Evolutionary conservation across 2,113 vertebrate species (phyloP).

Genomic region (Pristiophorus japonicus): DNA sequence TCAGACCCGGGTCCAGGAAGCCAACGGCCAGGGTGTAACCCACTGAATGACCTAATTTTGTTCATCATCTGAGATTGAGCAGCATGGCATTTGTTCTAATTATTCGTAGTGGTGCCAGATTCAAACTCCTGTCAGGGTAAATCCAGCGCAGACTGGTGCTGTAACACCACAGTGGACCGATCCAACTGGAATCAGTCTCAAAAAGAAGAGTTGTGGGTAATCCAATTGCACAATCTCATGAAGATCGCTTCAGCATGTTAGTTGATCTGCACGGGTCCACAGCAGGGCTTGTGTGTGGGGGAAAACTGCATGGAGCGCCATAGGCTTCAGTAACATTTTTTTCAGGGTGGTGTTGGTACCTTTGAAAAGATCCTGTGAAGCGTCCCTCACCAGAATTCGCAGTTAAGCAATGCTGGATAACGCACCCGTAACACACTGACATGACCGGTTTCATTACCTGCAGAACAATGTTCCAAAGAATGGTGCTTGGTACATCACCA

Average conservation of each 20-base stretch:
- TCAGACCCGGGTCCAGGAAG: not conserved
- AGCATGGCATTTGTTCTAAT: not conserved
- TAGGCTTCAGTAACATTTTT: not conserved
- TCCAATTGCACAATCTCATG: not conserved
- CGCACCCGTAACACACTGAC: not conserved
- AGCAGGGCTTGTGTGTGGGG: not conserved
- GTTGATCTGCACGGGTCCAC: not conserved
- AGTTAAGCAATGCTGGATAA: not conserved
- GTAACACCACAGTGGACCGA: not conserved
- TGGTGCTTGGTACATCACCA: not conserved
- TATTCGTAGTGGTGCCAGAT: not conserved
- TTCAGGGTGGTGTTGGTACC: not conserved
- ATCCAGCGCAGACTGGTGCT: not conserved
- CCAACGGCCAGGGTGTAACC: not conserved
- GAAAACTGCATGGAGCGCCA: not conserved
- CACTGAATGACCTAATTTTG: not conserved
- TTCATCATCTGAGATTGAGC: not conserved
- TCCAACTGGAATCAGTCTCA: not conserved
- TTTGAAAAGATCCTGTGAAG: not conserved
- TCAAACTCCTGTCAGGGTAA: not conserved
- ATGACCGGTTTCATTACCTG: not conserved
- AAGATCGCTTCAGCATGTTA: no score
- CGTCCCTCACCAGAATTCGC: not conserved
- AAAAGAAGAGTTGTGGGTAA: not conserved
- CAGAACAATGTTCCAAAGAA: not conserved